phyloP scores from a whole-genome alignment of 2,888 invertebrate genomes.

The Pyrochroa serraticornis region DNA sequence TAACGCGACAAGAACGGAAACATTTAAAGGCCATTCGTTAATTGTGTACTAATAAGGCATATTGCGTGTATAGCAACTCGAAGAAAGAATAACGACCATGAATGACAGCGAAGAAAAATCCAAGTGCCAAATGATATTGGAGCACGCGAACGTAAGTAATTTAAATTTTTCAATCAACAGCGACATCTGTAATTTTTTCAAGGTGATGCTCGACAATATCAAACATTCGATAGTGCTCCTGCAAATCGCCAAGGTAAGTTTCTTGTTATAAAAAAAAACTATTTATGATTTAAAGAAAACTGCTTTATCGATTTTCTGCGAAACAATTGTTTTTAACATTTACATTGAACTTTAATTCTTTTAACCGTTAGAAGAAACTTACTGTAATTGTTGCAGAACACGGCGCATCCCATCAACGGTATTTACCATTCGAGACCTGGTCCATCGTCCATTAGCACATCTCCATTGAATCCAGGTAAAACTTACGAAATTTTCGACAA shows the following conservation, averaged over 20 bases:
- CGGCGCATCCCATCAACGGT: conserved; percentile 89
- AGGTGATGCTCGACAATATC: conserved; percentile 94
- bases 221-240: conserved; percentile 98
- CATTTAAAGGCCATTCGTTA: neutral
- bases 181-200: conserved; percentile 53
- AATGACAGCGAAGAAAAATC: conserved; percentile 68
- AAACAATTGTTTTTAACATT: neutral
- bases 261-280: no score
- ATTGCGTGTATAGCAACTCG: conserved; percentile 67
- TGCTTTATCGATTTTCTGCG: conserved; percentile 10
- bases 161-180: neutral
- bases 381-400: conserved; percentile 68
- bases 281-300: no score
- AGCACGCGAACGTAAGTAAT: conserved; percentile 76
- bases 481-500: no score
- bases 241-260: conserved; percentile 91
- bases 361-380: neutral
- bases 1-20: no score
- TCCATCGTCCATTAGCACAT: conserved; percentile 42
- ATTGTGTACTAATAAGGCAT: conserved; percentile 30
- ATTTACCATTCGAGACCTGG: conserved; percentile 73
- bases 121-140: conserved; percentile 73
- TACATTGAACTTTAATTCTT: neutral
- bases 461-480: conserved; percentile 47
- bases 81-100: conserved; percentile 68